These are phyloP conservation scores for Charina bottae DNA, from an alignment of 2,113 vertebrate species.

Conservation along the genomic window DNA sequence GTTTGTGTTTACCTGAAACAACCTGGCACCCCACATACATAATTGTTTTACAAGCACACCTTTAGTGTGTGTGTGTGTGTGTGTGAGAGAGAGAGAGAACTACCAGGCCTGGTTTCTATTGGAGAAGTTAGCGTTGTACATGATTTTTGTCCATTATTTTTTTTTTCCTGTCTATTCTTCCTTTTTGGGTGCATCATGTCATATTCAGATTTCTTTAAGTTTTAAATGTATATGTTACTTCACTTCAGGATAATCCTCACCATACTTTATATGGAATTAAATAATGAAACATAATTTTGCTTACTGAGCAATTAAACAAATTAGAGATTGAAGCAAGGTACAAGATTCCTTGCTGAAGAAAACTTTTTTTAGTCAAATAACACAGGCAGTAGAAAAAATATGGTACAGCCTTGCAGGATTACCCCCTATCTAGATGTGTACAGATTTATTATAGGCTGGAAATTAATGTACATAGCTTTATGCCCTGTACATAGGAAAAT, in stretches of 20 bases:
- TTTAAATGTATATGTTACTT: not conserved
- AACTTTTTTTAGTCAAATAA: not conserved
- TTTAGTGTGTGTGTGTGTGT: too few relatives aligned
- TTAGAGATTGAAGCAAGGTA: not conserved
- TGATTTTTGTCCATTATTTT: too few relatives aligned
- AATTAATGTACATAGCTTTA: not conserved
- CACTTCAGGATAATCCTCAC: not conserved
- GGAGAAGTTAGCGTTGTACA: too few relatives aligned
- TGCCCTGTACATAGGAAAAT: not conserved
- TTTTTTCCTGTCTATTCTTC: not conserved
- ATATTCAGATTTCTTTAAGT: not conserved
- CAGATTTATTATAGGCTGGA: not conserved
- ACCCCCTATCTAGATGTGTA: too few relatives aligned
- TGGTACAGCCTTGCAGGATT: not conserved
- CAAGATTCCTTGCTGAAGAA: not conserved
- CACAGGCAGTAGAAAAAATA: not conserved
- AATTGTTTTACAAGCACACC: too few relatives aligned
- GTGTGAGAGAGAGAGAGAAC: too few relatives aligned
- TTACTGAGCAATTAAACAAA: not conserved
- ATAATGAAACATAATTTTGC: not conserved
- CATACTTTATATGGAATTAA: not conserved
- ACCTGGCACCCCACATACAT: too few relatives aligned
- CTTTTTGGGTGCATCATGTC: not conserved
- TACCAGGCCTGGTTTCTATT: too few relatives aligned
- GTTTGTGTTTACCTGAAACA: too few relatives aligned